Base-by-base conservation (phyloP, 2,113 vertebrate species). In the Neotragus pygmaeus region DNA sequence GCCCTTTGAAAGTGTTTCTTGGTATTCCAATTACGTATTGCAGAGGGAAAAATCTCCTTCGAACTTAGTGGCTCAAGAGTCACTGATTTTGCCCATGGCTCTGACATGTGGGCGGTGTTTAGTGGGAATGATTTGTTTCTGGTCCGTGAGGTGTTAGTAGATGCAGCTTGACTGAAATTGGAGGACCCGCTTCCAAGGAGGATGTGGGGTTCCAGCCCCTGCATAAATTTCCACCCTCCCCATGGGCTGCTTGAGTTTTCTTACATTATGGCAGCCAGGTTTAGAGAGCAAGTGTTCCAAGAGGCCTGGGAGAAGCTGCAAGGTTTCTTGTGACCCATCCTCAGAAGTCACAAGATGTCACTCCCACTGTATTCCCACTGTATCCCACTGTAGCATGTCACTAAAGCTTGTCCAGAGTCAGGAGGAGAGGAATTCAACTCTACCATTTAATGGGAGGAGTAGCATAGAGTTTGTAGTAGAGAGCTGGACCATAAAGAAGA, bases 81-180 rank as follows among this genome's bases (percentile, higher is more conserved):
- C 25, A 17, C 7, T 86, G 66, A 49, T 81, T 45, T 77, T 86
- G n/a, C 25, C 75, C 21, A n/a, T 6, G 81, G 39, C 16, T 12
- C 51, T 92, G 80, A 27, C 45, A 25, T 64, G 14, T 15, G 30
- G 57, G 45, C 15, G 13, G 70, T 21, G 33, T 58, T 83, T 10
- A 3, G 7, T 7, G 39, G n/a, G 8, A 60, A 62, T 17, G 30
- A 16, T 45, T 84, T 45, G 23, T 60, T 66, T 94, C 89, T 83
- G 86, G 5, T 55, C 81, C 4, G 0, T 16, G 21, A 5, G 2
- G 23, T 39, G 0, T 82, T 14, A 47, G 23, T 28, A 45, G 57
- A 60, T 8, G n/a, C 11, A 45, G 25, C n/a, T 62, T 21, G 2
- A 43, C 14, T 39, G 8, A 28, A 57, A 15, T 13, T 90, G 51